A percentile compares a stretch with the other conserved stretches of the same genome.
Evolutionary conservation across 1,140 invertebrate species (phyloP).

Genomic region (Leguminivora glycinivorella): DNA sequence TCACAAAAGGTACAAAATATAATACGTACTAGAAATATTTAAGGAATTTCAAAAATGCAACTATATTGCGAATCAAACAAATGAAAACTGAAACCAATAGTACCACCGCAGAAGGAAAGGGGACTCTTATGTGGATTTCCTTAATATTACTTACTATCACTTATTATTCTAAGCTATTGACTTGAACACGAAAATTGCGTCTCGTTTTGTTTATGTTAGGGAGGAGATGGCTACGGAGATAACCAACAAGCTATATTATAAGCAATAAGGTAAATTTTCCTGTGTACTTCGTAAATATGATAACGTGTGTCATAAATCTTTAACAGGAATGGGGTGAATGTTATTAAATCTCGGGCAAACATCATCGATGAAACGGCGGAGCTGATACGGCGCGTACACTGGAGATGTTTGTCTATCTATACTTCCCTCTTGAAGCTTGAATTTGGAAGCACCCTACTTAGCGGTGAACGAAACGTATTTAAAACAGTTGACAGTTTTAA

Average conservation of each 20-base stretch:
- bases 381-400: slow-evolving; percentile 12
- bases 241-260: slow-evolving; percentile 39
- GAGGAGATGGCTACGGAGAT: slow-evolving; percentile 52
- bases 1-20: no score
- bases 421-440: neutral
- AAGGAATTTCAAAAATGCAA: neutral
- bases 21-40: no score
- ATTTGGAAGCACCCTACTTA: no score
- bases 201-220: slow-evolving; percentile 69
- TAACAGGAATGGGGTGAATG: slow-evolving; percentile 39
- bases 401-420: slow-evolving; percentile 19
- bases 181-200: slow-evolving; percentile 74
- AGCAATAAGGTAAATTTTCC: slow-evolving; percentile 48
- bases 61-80: neutral
- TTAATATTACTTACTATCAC: slow-evolving; percentile 70
- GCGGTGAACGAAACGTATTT: no score
- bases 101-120: slow-evolving; percentile 37
- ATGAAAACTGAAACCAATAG: slow-evolving; percentile 31
- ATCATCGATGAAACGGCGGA: slow-evolving; percentile 21
- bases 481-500: no score
- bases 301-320: slow-evolving; percentile 52
- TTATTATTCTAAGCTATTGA: slow-evolving; percentile 78
- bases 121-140: slow-evolving; percentile 54
- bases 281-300: slow-evolving; percentile 48
- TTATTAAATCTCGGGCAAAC: slow-evolving; percentile 35